Evolutionary conservation across 2,113 vertebrate species (phyloP), one percentile per base, ranked within the genome.

Genomic region (Oryzias melastigma): DNA sequence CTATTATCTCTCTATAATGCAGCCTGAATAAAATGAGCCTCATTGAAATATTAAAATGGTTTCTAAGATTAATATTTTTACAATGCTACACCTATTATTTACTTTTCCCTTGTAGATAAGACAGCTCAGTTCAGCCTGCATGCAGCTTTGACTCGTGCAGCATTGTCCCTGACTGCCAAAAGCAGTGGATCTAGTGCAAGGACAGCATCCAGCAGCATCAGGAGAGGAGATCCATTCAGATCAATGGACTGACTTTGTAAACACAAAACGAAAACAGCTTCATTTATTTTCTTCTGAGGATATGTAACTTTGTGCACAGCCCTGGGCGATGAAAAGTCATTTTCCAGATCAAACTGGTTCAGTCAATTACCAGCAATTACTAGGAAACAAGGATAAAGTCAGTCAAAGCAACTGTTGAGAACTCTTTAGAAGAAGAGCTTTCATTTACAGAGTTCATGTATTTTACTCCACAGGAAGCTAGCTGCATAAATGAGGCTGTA

Each of bases 321-420:
- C 40, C 41, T 27, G 13, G 52, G 27, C 48, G 47, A 48, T 14
- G 27, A 10, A 22, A 47, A 16, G 54, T 63, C 8, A 24, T 40
- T 59, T 66, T 60, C 56, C 15, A 22, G 0, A 35, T 13, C 16
- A 18, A 22, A 19, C 25, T 27, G 1, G 58, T 52, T 10, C 55
- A 49, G 35, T 58, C 10, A 57, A 61, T 58, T 20, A 62, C 56
- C 49, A 41, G 41, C 27, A 52, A 50, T 66, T 59, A 67, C 45
- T 46, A 52, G 5, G 4, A 62, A 47, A 18, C 5, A 56, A 19
- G 17, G 3, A 27, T 27, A 16, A 27, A 24, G 4, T 54, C 2
- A 19, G 19, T 18, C 7, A 47, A 18, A 50, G 35, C 3, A 58
- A 57, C 40, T 1, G 1, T 7, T 8, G 17, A n/a, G 4, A n/a